A percentile compares a stretch with the other conserved stretches of the same genome.
Conservation (phyloP, 2,888 invertebrate genomes). For the Clanis bilineata region DNA sequence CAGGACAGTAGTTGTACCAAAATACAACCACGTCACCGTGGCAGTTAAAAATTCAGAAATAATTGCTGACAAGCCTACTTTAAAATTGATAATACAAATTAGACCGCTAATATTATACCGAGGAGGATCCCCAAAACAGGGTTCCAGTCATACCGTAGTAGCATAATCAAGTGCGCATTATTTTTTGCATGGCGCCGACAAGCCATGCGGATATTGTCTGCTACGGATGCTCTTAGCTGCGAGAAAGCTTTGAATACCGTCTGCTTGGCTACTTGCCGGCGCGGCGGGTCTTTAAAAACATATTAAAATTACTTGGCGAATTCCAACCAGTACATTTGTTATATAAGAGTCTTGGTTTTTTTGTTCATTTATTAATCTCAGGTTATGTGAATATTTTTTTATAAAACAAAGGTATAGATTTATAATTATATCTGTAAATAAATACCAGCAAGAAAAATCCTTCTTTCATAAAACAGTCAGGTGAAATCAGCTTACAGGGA, state of each 20-base stretch:
- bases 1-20: too few species aligned
- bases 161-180: conserved; percentile 21
- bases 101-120: too few species aligned
- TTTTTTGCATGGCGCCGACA: conserved; percentile 8
- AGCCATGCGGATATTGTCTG: conserved; percentile 51
- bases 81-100: not conserved
- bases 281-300: conserved; percentile 21
- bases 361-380: too few species aligned
- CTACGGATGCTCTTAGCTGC: conserved; percentile 39
- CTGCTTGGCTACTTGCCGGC: conserved; percentile 26
- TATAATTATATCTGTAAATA: too few species aligned
- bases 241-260: conserved; percentile 44
- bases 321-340: conserved; percentile 15
- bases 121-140: not conserved
- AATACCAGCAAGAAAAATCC: too few species aligned
- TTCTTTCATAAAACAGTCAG: too few species aligned
- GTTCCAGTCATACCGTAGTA: conserved; percentile 25
- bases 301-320: conserved; percentile 6
- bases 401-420: too few species aligned
- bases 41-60: too few species aligned
- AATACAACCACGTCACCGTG: too few species aligned
- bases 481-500: too few species aligned
- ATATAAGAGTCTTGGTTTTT: conserved; percentile 16
- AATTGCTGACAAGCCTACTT: not conserved
- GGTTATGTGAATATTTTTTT: too few species aligned